Percentiles rank a stretch among this genome's conserved stretches.
These are phyloP conservation scores for Andrena hattorfiana DNA, from an alignment of 2,888 invertebrate genomes.

Conservation along the genomic window DNA sequence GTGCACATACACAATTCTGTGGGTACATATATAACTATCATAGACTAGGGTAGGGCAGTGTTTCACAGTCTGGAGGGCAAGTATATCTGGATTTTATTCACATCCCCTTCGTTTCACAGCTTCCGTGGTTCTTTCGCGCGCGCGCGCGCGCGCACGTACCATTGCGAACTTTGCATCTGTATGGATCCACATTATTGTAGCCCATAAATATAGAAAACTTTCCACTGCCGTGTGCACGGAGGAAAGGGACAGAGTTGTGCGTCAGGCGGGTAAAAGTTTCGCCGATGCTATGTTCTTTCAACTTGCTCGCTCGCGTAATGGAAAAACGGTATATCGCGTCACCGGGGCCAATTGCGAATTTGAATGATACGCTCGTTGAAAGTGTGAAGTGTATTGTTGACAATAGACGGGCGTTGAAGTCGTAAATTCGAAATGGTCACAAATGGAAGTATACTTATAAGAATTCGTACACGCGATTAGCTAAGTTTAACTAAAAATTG, in stretches of 20 bases:
- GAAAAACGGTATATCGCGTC: constrained; percentile 20
- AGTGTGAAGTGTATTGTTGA: too few species aligned
- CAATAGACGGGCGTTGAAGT: too few species aligned
- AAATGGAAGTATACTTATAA: too few species aligned
- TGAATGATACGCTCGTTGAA: too few species aligned
- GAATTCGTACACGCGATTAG: too few species aligned
- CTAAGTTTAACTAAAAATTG: too few species aligned
- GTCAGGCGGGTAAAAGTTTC: constrained; percentile 59
- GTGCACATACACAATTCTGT: too few species aligned
- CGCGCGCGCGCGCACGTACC: constrained; percentile 14
- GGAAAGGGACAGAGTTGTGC: constrained; percentile 40
- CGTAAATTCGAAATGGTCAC: too few species aligned
- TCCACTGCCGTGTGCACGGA: constrained; percentile 4
- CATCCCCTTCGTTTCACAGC: constrained; percentile 23
- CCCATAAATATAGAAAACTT: constrained; percentile 62
- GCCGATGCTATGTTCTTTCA: constrained; percentile 46
- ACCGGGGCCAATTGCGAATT: too few species aligned
- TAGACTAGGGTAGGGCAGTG: constrained; percentile 55
- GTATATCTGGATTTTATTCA: constrained; percentile 51
- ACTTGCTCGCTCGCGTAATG: constrained; percentile 22
- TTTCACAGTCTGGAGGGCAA: constrained; percentile 32
- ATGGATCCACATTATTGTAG: constrained; percentile 53
- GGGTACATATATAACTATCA: constrained; percentile 38
- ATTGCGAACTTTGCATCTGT: constrained; percentile 47
- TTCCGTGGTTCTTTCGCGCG: constrained; percentile 42